These are phyloP conservation scores for Sinotaia quadrata DNA, from an alignment of 2,888 invertebrate genomes.

Conservation along the genomic window DNA sequence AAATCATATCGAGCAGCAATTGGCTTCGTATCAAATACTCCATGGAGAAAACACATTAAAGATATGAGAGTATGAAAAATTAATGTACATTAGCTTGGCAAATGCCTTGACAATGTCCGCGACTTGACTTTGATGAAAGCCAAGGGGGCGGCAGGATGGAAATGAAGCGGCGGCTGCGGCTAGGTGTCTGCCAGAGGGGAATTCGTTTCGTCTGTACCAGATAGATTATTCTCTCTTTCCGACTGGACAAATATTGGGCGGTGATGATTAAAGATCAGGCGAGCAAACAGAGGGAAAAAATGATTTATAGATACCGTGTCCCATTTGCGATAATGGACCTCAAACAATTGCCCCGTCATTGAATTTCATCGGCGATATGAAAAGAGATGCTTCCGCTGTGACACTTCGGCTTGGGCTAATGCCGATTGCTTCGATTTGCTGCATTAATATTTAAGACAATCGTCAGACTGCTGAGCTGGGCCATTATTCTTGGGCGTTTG, in stretches of 20 bases:
- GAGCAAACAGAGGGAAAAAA: slow-evolving; percentile 26
- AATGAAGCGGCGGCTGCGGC: slow-evolving; percentile 13
- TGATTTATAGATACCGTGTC: slow-evolving; percentile 30
- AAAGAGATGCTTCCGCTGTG: slow-evolving; percentile 25
- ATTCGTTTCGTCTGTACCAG: slow-evolving; percentile 16
- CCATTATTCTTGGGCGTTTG: background rate
- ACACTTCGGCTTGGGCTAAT: slow-evolving; percentile 8
- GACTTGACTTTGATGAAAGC: slow-evolving; percentile 30
- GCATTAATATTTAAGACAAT: slow-evolving; percentile 26
- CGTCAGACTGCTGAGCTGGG: background rate
- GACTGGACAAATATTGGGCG: slow-evolving; percentile 29
- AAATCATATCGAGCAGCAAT: slow-evolving; percentile 22
- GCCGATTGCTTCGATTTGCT: background rate
- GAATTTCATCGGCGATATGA: slow-evolving; percentile 20
- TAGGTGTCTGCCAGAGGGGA: slow-evolving; percentile 28
- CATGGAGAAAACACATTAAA: slow-evolving; percentile 39
- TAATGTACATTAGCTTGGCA: slow-evolving; percentile 40
- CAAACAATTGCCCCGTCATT: slow-evolving; percentile 27
- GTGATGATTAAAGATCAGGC: slow-evolving; percentile 29
- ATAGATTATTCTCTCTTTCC: slow-evolving; percentile 28
- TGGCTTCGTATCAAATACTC: slow-evolving; percentile 5
- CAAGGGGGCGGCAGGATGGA: slow-evolving; percentile 14
- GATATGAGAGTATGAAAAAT: slow-evolving; percentile 49
- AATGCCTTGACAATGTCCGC: slow-evolving; percentile 32
- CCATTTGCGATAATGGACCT: slow-evolving; percentile 30